These are phyloP conservation scores for Rhynchophorus ferrugineus DNA, from an alignment of 1,140 invertebrate species.

Conservation along the genomic window DNA sequence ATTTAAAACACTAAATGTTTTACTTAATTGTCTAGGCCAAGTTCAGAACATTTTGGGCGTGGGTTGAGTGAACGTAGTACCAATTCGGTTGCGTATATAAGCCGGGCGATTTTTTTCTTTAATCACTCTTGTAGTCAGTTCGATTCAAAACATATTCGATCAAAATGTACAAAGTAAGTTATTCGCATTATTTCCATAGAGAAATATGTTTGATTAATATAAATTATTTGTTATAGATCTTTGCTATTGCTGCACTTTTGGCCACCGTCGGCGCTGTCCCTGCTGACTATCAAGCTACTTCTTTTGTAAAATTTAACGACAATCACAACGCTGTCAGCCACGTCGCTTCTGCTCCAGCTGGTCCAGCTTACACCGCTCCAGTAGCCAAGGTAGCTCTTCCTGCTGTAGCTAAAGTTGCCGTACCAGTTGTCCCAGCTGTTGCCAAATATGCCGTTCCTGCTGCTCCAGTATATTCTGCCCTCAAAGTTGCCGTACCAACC, in stretches of 20 bases:
- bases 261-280: conserved; percentile 12
- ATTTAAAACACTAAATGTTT: too few relatives aligned
- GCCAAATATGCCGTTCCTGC: conserved; percentile 10
- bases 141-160: not conserved
- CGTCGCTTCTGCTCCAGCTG: conserved; percentile 40
- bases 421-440: conserved; percentile 23
- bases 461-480: conserved; percentile 8
- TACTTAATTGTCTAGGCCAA: too few relatives aligned
- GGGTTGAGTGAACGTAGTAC: too few relatives aligned
- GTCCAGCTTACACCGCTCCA: conserved; percentile 15
- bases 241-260: conserved; percentile 6
- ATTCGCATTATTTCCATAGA: too few relatives aligned
- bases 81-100: too few relatives aligned
- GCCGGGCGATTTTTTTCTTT: not conserved
- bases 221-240: conserved; percentile 8
- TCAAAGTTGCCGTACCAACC: conserved; percentile 28
- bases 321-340: conserved; percentile 36
- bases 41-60: too few relatives aligned
- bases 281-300: conserved; percentile 17
- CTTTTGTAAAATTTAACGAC: conserved; percentile 19
- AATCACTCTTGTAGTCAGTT: not conserved
- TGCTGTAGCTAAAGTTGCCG: conserved; percentile 17
- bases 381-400: conserved; percentile 22
- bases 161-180: not conserved
- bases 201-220: too few relatives aligned